phyloP scores from a whole-genome alignment of 2,888 invertebrate species.

The Conomelus anceps region DNA sequence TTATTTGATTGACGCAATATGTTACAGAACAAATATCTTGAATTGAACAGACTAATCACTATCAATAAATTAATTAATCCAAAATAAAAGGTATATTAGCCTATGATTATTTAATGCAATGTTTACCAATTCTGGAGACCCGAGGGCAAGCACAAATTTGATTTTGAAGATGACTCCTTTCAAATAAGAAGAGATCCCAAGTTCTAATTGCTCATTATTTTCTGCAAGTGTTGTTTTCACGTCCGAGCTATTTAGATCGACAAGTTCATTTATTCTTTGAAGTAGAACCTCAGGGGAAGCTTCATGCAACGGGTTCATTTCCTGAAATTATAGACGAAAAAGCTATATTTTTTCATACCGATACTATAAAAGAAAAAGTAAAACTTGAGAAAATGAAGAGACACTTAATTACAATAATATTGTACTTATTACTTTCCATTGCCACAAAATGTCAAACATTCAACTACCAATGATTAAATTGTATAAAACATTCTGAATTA shows the following conservation, averaged over 20 bases:
- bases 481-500: too few relatives aligned
- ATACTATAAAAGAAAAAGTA: background rate
- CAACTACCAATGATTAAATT: too few relatives aligned
- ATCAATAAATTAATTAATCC: too few relatives aligned
- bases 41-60: too few relatives aligned
- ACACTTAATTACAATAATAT: too few relatives aligned
- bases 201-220: background rate
- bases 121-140: conserved; percentile 18
- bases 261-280: conserved; percentile 8
- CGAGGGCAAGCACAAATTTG: conserved; percentile 13
- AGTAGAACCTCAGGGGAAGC: conserved; percentile 19
- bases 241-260: background rate
- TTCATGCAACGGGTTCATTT: conserved; percentile 19
- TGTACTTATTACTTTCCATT: too few relatives aligned
- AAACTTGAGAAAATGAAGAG: too few relatives aligned
- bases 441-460: too few relatives aligned
- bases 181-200: background rate
- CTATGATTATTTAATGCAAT: too few relatives aligned
- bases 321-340: conserved; percentile 7
- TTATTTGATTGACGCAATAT: too few relatives aligned
- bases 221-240: background rate
- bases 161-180: conserved; percentile 20
- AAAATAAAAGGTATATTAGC: too few relatives aligned
- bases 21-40: too few relatives aligned
- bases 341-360: background rate